Base-by-base conservation (phyloP, 2,797 vertebrate species). In the Tokudaia tokunoshimensis region DNA sequence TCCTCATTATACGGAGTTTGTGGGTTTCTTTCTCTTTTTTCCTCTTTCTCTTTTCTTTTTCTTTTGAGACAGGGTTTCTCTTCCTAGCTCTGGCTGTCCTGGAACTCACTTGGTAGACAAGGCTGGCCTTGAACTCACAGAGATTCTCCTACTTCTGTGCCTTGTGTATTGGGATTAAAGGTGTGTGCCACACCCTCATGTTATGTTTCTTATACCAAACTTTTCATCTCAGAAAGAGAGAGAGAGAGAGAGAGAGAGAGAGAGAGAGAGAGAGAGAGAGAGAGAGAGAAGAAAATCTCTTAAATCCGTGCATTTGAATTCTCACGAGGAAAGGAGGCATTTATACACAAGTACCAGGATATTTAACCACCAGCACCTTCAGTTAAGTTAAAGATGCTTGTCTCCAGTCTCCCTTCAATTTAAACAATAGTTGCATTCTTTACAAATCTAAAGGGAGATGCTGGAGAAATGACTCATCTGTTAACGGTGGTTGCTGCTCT, bases 291-390 rank as follows among this genome's bases (percentile, higher is more conserved):
- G 59, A n/a, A 50, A n/a, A 4, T 5, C 12, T 76, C 44, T 55
- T 55, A 91, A 86, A 24, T 44, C 63, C 17, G 6, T 86, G n/a
- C 57, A 65, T 50, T 41, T 76, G 22, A 94, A 87, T 89, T 57
- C 26, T 34, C 70, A 29, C 11, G 29, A 78, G 31, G 78, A 89
- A 89, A 31, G 65, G 20, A 47, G 20, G 8, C 14, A 89, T 19
- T 6, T 78, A 10, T 10, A 94, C 11, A n/a, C 5, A 37, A 37
- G 44, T 37, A 44, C 37, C 72, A 34, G 80, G 10, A 8, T 52
- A 78, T 79, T 86, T 79, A 15, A 82, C 78, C 67, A 91, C 47
- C 86, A 93, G 80, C 63, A 63, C 13, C 14, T n/a, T 86, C 88
- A 24, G 41, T 89, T 91, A 92, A 59, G 19, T 82, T 80, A 37